A percentile compares a stretch with the other conserved stretches of the same genome.
phyloP scores from a whole-genome alignment of 2,113 vertebrate species.

The Caloenas nicobarica region DNA sequence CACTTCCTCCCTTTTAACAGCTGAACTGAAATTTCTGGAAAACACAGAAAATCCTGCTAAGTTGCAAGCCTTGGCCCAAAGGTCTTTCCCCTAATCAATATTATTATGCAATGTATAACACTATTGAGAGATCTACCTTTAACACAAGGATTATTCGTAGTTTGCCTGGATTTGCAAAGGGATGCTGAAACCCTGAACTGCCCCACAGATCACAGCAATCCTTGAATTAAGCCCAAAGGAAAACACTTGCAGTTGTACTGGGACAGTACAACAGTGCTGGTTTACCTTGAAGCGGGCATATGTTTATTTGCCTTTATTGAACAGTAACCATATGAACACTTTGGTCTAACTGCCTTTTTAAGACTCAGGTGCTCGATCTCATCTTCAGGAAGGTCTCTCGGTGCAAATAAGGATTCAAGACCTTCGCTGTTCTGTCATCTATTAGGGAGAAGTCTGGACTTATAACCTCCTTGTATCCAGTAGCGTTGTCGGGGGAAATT shows the following conservation, averaged over 20 bases:
- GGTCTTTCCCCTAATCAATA: neutral
- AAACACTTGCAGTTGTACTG: neutral
- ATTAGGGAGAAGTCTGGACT: neutral
- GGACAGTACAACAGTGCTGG: neutral
- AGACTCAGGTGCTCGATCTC: neutral
- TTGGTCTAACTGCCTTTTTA: neutral
- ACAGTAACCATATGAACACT: neutral
- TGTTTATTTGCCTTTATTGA: slow-evolving; percentile 43
- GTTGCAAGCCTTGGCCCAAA: neutral
- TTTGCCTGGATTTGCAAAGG: neutral
- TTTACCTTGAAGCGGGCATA: slow-evolving; percentile 16
- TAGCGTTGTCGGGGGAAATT: neutral
- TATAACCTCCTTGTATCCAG: neutral
- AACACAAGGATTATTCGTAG: neutral
- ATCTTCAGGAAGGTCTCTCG: neutral
- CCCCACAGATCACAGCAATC: neutral
- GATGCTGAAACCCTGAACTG: neutral
- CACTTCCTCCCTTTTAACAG: slow-evolving; percentile 48
- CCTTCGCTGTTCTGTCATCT: neutral
- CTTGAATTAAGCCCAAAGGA: neutral
- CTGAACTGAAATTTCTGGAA: slow-evolving; percentile 43
- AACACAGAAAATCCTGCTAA: neutral
- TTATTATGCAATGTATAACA: neutral
- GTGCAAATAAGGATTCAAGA: neutral
- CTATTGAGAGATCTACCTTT: neutral